A percentile compares a stretch with the other conserved stretches of the same genome.
These are phyloP conservation scores for Ptyas mucosa DNA, from an alignment of 2,113 vertebrate species.

Conservation along the genomic window DNA sequence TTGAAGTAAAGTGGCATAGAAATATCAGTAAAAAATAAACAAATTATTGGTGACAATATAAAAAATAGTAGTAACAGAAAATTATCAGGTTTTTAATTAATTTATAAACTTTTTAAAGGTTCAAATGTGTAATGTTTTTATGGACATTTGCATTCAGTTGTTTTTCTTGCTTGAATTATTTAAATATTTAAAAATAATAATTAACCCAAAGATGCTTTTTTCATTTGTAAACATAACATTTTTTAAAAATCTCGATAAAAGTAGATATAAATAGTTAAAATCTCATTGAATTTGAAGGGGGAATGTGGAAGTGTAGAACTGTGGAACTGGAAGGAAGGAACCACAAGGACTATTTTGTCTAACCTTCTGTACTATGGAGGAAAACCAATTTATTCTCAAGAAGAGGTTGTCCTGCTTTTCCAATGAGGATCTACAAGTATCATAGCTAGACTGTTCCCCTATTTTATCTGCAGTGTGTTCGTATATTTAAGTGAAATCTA, in stretches of 20 bases:
- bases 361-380: neutral
- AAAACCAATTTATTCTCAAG: neutral
- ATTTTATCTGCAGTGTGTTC: neutral
- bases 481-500: neutral
- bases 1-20: neutral
- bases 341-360: neutral
- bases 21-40: neutral
- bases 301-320: neutral
- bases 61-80: neutral
- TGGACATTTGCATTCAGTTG: neutral
- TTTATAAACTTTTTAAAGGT: neutral
- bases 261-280: neutral
- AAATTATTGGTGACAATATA: neutral
- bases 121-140: neutral
- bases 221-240: neutral
- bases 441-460: neutral
- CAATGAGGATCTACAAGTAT: neutral
- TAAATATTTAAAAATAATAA: neutral
- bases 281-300: neutral
- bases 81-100: neutral
- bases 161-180: neutral
- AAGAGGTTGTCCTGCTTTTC: neutral
- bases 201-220: neutral
- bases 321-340: neutral
- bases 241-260: neutral